A percentile compares a stretch with the other conserved stretches of the same genome.
Evolutionary conservation across 2,797 vertebrate species (phyloP).

Genomic region (Leptoclinus maculatus): DNA sequence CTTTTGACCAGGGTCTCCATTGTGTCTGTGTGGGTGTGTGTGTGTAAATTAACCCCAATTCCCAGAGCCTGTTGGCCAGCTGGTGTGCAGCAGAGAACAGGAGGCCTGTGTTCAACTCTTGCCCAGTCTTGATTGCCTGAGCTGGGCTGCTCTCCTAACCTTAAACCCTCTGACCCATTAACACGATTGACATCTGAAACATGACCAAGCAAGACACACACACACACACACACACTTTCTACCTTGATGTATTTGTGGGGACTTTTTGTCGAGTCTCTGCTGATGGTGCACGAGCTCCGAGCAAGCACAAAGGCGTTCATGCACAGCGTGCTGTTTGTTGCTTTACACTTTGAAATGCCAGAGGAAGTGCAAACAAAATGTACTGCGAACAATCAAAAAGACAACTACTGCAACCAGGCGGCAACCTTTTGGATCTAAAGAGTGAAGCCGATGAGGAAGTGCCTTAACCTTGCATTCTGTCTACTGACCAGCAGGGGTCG

Average conservation of each 20-base stretch:
- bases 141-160: constrained; percentile 19
- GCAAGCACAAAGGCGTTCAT: no score
- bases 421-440: neutral
- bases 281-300: no score
- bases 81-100: constrained; percentile 51
- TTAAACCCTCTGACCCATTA: constrained; percentile 38
- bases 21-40: constrained; percentile 26
- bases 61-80: constrained; percentile 47
- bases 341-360: no score
- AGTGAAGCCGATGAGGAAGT: neutral
- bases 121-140: constrained; percentile 41
- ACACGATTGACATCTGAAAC: constrained; percentile 43
- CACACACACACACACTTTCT: constrained; percentile 1
- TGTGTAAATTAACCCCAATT: constrained; percentile 45
- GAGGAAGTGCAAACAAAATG: neutral
- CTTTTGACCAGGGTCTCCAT: constrained; percentile 33
- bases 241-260: neutral
- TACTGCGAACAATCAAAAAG: neutral
- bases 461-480: neutral
- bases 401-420: neutral
- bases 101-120: constrained; percentile 33
- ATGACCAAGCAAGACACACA: neutral
- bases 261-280: neutral
- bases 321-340: no score
- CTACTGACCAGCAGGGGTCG: no score